These are phyloP conservation scores for Sipha maydis DNA, from an alignment of 2,888 invertebrate genomes.

Conservation along the genomic window DNA sequence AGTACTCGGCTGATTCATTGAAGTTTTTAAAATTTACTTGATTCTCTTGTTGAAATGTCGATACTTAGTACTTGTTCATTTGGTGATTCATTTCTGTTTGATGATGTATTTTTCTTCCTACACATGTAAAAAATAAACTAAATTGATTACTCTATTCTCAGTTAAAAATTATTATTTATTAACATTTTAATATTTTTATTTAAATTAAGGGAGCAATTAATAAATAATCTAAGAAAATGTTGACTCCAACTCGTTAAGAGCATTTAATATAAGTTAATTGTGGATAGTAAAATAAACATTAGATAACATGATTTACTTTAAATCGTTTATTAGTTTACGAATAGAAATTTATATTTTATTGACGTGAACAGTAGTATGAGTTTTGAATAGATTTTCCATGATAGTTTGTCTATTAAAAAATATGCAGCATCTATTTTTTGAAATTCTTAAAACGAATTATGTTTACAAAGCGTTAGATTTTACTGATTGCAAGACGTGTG, in stretches of 20 bases:
- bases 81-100: too few species aligned
- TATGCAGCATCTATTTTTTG: not conserved
- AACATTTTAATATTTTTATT: too few species aligned
- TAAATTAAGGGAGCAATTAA: too few species aligned
- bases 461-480: not conserved
- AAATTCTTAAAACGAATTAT: not conserved
- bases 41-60: too few species aligned
- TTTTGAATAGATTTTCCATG: not conserved
- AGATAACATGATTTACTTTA: not conserved
- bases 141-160: too few species aligned
- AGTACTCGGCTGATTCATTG: too few species aligned
- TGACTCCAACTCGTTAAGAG: not conserved
- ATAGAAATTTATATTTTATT: not conserved
- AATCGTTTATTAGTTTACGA: not conserved
- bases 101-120: too few species aligned
- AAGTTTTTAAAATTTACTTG: too few species aligned
- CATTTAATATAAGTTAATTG: constrained; percentile 10
- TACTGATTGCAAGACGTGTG: not conserved
- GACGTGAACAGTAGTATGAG: not conserved
- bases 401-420: not conserved
- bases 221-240: too few species aligned
- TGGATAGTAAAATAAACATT: not conserved
- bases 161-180: too few species aligned
- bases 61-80: too few species aligned
- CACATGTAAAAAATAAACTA: too few species aligned